Evolutionary conservation across 2,797 vertebrate species (phyloP).

Genomic region (Crenuchus spilurus): DNA sequence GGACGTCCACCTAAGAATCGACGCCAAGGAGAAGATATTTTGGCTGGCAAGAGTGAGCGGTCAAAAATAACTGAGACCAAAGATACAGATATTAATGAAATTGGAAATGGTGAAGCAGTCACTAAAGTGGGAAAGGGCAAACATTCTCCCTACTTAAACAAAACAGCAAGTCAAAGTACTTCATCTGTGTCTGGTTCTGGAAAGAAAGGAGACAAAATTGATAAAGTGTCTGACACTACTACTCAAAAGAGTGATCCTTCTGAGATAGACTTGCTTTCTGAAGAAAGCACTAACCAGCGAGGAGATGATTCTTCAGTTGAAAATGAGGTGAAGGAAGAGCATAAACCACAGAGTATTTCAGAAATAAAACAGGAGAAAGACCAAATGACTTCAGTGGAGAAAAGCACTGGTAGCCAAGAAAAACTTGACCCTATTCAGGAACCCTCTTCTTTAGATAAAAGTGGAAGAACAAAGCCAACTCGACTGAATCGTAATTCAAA

Average conservation of each 20-base stretch:
- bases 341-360: constrained; percentile 52
- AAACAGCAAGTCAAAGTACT: constrained; percentile 71
- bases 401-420: constrained; percentile 63
- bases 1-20: constrained; percentile 94
- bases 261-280: constrained; percentile 59
- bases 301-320: constrained; percentile 63
- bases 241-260: constrained; percentile 72
- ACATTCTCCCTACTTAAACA: constrained; percentile 83
- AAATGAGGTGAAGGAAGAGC: constrained; percentile 74
- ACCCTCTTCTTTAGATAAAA: constrained; percentile 63
- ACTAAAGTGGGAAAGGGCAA: constrained; percentile 85
- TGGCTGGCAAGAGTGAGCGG: constrained; percentile 78
- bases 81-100: constrained; percentile 85
- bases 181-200: constrained; percentile 66
- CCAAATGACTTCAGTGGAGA: constrained; percentile 57
- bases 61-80: constrained; percentile 80
- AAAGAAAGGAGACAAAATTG: constrained; percentile 83
- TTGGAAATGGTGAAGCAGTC: constrained; percentile 74
- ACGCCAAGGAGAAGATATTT: constrained; percentile 80
- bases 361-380: constrained; percentile 63
- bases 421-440: constrained; percentile 74
- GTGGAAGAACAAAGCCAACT: constrained; percentile 69
- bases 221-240: constrained; percentile 67
- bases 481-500: constrained; percentile 81
- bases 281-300: constrained; percentile 60